Base-by-base conservation (phyloP, 1,140 invertebrate species). In the Cherax quadricarinatus region DNA sequence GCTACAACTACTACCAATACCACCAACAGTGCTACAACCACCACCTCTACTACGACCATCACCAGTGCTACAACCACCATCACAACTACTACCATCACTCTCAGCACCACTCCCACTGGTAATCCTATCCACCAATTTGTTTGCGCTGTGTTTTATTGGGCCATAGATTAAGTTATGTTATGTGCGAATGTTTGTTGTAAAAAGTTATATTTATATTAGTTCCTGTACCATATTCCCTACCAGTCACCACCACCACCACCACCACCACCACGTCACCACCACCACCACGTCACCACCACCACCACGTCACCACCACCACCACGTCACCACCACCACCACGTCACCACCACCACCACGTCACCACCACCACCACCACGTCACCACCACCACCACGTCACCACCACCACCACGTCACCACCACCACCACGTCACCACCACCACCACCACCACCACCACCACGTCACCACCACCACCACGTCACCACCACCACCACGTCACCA, bases 81-180 rank as follows among this genome's bases (percentile, higher is more conserved):
- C 70, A 30, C 70, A 21, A 7, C 24, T 12, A 14, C 21, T 30
- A 75, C 7, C 70, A 24, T n/a, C 5, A 75, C 12, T n/a, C 24
- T n/a, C 5, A 75, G 2, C 70, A 75, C 70, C n/a, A 24, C 6
- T 21, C 21, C 70, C 70, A 30, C n/a, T 21, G 7, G n/a, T 30
- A 75, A 75, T 75, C 70, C n/a, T 75, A 75, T 21, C 1, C 70
- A 75, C 21, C 70, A 75, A 75, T 75, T 75, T 75, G 70, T 75
- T 75, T 75, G 24, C n/a, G 6, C 6, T 75, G 14, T 75, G 6
- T 75, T 75, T 24, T 75, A 75, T 75, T 75, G 70, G 70, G 14
- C 70, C 70, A 75, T 75, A 75, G 70, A 75, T 75, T 75, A 75
- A 75, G 70, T 75, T 75, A 75, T 12, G 4, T 75, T 75, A 75